A percentile compares a stretch with the other conserved stretches of the same genome.
Conservation (phyloP, 2,113 vertebrate species). For the Melanocharis versteri region DNA sequence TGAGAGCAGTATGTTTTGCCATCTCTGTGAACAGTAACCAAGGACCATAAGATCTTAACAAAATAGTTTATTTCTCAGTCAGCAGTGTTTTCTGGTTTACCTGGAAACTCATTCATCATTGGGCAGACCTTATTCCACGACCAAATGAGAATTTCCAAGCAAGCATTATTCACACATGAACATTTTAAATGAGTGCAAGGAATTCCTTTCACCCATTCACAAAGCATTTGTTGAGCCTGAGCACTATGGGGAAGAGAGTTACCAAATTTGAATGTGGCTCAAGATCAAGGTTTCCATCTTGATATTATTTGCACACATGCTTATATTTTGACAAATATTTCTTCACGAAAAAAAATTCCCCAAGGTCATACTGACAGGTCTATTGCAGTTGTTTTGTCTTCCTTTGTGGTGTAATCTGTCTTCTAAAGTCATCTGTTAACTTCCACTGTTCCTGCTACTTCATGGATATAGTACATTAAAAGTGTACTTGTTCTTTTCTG, state of each 20-base stretch:
- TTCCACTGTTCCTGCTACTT: not conserved
- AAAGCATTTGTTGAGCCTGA: not conserved
- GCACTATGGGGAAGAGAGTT: not conserved
- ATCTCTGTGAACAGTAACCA: not conserved
- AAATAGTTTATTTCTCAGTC: not conserved
- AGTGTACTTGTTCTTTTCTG: not conserved
- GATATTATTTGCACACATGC: not conserved
- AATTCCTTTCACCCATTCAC: not conserved
- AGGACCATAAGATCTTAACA: not conserved
- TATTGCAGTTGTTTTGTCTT: not conserved
- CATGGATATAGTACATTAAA: not conserved
- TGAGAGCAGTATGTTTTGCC: not conserved
- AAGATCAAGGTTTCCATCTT: not conserved
- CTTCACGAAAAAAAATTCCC: not conserved
- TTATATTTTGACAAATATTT: not conserved
- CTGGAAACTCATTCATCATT: not conserved
- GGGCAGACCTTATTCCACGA: not conserved
- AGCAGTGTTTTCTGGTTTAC: not conserved
- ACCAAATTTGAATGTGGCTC: not conserved
- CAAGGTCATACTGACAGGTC: not conserved
- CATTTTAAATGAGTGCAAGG: not conserved
- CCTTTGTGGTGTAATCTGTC: not conserved
- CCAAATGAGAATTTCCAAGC: not conserved
- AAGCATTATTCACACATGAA: not conserved
- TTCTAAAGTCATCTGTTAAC: not conserved